phyloP scores from a whole-genome alignment of 23 tunicate genomes.

The Oikopleura albicans region DNA sequence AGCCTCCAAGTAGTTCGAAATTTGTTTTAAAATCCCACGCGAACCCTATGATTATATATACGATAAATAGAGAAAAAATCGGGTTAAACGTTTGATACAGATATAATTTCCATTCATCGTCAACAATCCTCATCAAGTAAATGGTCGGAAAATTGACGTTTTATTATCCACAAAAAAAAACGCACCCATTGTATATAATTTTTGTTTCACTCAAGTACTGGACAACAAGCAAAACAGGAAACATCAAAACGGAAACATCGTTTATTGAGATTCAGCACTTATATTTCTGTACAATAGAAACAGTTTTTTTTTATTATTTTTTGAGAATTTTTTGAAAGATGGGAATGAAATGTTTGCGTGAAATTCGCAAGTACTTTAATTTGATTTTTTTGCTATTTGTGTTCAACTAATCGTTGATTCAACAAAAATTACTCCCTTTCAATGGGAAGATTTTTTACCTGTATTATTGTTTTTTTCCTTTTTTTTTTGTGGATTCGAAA shows the following conservation, averaged over 20 bases:
- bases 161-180: no score
- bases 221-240: slow-evolving; percentile 2
- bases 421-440: background rate
- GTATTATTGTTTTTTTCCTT: background rate
- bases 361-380: background rate
- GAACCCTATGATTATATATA: no score
- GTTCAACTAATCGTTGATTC: background rate
- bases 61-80: no score
- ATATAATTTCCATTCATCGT: no score
- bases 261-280: slow-evolving; percentile 1
- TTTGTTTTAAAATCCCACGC: no score
- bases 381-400: background rate
- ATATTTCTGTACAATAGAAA: background rate
- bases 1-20: no score
- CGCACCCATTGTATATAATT: no score
- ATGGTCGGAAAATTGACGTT: no score
- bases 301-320: background rate
- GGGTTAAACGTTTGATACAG: no score
- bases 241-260: background rate
- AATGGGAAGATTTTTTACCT: background rate
- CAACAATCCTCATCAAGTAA: no score
- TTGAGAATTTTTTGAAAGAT: background rate
- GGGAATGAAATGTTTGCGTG: background rate
- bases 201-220: no score
- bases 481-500: no score